Conservation (phyloP, 2,888 invertebrate genomes). For the Drosophila siamana region DNA sequence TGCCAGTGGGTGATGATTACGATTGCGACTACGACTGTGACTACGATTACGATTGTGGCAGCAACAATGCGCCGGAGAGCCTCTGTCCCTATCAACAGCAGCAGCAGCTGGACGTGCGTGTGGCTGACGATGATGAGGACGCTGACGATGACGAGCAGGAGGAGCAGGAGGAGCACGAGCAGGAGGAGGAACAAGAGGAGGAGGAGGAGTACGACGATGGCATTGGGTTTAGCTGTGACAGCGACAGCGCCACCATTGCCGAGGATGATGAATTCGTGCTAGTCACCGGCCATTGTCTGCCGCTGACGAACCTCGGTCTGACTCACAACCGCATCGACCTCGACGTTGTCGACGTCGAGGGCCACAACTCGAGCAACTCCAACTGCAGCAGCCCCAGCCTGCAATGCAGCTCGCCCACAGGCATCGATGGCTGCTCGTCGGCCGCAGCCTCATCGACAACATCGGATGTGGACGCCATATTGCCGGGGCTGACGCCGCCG, state of each 20-base stretch:
- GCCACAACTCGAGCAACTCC: slow-evolving; percentile 28
- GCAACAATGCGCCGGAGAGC: slow-evolving; percentile 38
- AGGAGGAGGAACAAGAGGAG: not conserved
- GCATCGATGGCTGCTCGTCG: slow-evolving; percentile 40
- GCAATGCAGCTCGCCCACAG: slow-evolving; percentile 56
- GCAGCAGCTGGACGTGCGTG: slow-evolving; percentile 12
- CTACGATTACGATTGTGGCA: slow-evolving; percentile 52
- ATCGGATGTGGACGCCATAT: slow-evolving; percentile 53
- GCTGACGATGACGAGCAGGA: slow-evolving; percentile 37
- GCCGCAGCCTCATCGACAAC: slow-evolving; percentile 48
- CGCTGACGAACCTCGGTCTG: not conserved
- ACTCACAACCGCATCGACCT: slow-evolving; percentile 21
- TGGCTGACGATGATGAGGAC: not conserved
- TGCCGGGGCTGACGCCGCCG: slow-evolving; percentile 58
- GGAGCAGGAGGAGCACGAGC: not conserved
- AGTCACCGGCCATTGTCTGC: slow-evolving; percentile 54
- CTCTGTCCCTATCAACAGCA: slow-evolving; percentile 21
- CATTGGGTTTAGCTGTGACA: slow-evolving; percentile 73
- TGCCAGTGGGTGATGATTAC: slow-evolving; percentile 28
- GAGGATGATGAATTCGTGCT: slow-evolving; percentile 71
- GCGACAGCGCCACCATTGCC: slow-evolving; percentile 61
- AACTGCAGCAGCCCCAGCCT: slow-evolving; percentile 52
- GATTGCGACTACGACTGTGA: slow-evolving; percentile 55
- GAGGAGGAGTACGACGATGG: slow-evolving; percentile 70
- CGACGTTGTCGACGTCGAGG: not conserved